Percentiles rank a stretch among this genome's conserved stretches.
These are phyloP conservation scores for Limanda limanda DNA, from an alignment of 2,113 vertebrate species.

Conservation along the genomic window DNA sequence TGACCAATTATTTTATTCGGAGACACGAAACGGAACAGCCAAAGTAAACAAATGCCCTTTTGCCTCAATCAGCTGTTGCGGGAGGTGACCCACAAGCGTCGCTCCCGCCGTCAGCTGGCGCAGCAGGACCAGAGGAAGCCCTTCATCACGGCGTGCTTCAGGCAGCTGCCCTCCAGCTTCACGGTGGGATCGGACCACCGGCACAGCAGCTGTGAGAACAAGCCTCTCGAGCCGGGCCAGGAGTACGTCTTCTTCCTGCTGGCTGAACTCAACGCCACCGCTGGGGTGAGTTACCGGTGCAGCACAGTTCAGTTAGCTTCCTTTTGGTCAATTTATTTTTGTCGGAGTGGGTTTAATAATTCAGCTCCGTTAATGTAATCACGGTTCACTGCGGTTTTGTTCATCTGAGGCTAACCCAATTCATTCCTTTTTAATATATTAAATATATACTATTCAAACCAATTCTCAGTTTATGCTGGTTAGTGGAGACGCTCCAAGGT, in stretches of 20 bases:
- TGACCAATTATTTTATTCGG: background rate
- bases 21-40: background rate
- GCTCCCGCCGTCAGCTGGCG: constrained; percentile 87
- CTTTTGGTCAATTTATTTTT: constrained; percentile 2
- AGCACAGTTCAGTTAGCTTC: background rate
- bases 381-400: background rate
- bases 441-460: background rate
- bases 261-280: constrained; percentile 87
- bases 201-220: constrained; percentile 92
- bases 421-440: background rate
- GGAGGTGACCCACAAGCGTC: constrained; percentile 84
- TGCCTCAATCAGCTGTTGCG: constrained; percentile 84
- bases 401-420: constrained; percentile 1
- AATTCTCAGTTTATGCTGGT: background rate
- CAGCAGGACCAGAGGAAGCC: constrained; percentile 89
- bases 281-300: constrained; percentile 83
- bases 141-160: constrained; percentile 93
- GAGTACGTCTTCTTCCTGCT: constrained; percentile 94
- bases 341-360: background rate
- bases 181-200: constrained; percentile 90
- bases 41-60: constrained; percentile 11
- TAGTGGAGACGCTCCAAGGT: background rate
- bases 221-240: constrained; percentile 89
- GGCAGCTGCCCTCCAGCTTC: constrained; percentile 88
- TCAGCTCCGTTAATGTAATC: background rate